Base-by-base conservation (phyloP, 2,888 invertebrate genomes). In the Unio delphinus region DNA sequence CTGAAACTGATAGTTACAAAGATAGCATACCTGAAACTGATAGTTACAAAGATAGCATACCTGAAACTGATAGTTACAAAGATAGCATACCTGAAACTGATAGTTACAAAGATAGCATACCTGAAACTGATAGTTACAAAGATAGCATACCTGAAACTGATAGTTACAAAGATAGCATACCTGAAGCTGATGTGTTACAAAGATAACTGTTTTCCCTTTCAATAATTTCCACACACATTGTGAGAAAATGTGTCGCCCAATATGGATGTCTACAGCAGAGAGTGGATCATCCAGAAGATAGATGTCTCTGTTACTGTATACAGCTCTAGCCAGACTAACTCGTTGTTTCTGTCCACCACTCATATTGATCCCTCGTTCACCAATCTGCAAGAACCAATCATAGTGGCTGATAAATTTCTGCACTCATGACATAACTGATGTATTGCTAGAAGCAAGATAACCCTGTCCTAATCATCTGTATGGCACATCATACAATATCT, bases 301-400 rank as follows among this genome's bases (percentile, higher is more conserved):
- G 54, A 87, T 80, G 67, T 86, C 86, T 56, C 73, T 80, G 69
- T 85, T 76, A 68, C 85, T 85, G 80, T 87, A 87, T 60, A 85
- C 80, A 1, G 87, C 86, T 23, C 87, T 77, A 5, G 86, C 87
- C 68, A 87, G 70, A 65, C 84, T 83, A 62, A 87, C 75, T 26
- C 87, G 67, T 75, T 87, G 87, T 67, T 86, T 87, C 78, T 87
- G 87, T 17, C 87, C 87, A 18, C 87, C 85, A 72, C 85, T 84
- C 30, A 87, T 69, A 65, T 84, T 87, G 65, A 85, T 80, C 4
- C 87, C 87, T 61, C 86, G 69, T 64, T 87, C 87, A 20, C 86
- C 87, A 54, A 87, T 85, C 87, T 87, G 65, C 4, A 68, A 64
- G 54, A 55, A 55, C 18, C 34, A n/a, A 30, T n/a, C 55, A 54